Percentiles rank a stretch among this genome's conserved stretches.
Evolutionary conservation across 2,888 invertebrate species (phyloP).

Genomic region (Andrena camellia): DNA sequence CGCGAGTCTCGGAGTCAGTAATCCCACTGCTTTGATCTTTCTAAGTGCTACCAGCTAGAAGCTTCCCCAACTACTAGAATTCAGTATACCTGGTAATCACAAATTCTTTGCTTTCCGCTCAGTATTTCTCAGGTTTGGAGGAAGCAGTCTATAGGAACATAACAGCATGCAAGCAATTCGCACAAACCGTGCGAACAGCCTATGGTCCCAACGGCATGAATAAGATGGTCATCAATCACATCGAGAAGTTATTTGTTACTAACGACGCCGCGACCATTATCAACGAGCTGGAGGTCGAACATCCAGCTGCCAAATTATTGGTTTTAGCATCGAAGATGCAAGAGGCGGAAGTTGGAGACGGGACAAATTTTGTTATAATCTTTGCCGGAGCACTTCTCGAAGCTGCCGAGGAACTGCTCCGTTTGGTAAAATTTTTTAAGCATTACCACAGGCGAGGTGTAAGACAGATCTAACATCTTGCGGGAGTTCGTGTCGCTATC

Average conservation of each 20-base stretch:
- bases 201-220: slow-evolving; percentile 99
- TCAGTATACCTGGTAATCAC: neutral
- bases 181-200: slow-evolving; percentile 96
- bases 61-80: too few relatives aligned
- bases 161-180: slow-evolving; percentile 97
- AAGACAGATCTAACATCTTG: too few relatives aligned
- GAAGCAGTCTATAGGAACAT: slow-evolving; percentile 99
- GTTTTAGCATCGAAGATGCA: slow-evolving; percentile 99
- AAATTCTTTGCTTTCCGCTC: slow-evolving; percentile 37
- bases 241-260: slow-evolving; percentile 99
- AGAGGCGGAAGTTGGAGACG: slow-evolving; percentile 99
- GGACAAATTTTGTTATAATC: slow-evolving; percentile 99
- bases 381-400: slow-evolving; percentile 97
- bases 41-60: too few relatives aligned
- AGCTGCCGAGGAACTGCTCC: slow-evolving; percentile 95
- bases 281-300: slow-evolving; percentile 97
- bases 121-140: slow-evolving; percentile 92
- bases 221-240: slow-evolving; percentile 99
- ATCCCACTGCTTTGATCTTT: too few relatives aligned
- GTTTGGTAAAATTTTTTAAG: slow-evolving; percentile 87
- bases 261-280: slow-evolving; percentile 99
- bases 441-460: neutral
- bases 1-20: too few relatives aligned
- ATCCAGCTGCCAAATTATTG: slow-evolving; percentile 98
- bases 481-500: too few relatives aligned